phyloP scores from a whole-genome alignment of 2,797 vertebrate genomes.

The Notolabrus celidotus region DNA sequence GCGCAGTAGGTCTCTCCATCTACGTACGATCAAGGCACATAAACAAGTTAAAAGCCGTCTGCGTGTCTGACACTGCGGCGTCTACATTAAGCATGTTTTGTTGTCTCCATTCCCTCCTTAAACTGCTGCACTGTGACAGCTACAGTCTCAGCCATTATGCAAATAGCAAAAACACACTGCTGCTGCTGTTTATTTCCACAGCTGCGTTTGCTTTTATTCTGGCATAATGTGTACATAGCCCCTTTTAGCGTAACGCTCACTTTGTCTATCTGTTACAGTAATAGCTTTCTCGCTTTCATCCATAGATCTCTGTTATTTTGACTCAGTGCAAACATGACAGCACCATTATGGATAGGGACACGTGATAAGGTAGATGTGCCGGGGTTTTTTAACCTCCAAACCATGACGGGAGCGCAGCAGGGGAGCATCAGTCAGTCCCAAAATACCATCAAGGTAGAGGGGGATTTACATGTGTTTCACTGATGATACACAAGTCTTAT shows the following conservation, averaged over 20 bases:
- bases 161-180: constrained; percentile 28
- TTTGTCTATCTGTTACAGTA: constrained; percentile 32
- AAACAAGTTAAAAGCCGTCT: constrained; percentile 24
- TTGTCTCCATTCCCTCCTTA: constrained; percentile 15
- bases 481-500: constrained; percentile 32
- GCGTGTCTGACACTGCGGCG: constrained; percentile 19
- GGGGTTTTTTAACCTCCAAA: neutral
- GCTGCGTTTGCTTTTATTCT: constrained; percentile 20
- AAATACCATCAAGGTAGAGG: constrained; percentile 20
- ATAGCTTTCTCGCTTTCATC: constrained; percentile 29
- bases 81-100: constrained; percentile 23
- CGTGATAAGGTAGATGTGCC: constrained; percentile 18
- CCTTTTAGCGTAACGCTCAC: constrained; percentile 28
- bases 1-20: neutral
- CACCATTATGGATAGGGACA: constrained; percentile 34
- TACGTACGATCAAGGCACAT: constrained; percentile 11
- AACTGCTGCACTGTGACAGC: constrained; percentile 32
- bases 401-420: constrained; percentile 18
- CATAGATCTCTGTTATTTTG: constrained; percentile 34
- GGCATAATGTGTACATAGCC: constrained; percentile 7
- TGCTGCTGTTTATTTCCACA: constrained; percentile 27
- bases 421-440: constrained; percentile 20
- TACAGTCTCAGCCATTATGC: constrained; percentile 48
- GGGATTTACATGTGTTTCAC: constrained; percentile 20
- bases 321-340: constrained; percentile 46